Percentiles rank a stretch among this genome's conserved stretches.
These are phyloP conservation scores for Brachystomella parvula DNA, from an alignment of 1,140 invertebrate genomes.

Conservation along the genomic window DNA sequence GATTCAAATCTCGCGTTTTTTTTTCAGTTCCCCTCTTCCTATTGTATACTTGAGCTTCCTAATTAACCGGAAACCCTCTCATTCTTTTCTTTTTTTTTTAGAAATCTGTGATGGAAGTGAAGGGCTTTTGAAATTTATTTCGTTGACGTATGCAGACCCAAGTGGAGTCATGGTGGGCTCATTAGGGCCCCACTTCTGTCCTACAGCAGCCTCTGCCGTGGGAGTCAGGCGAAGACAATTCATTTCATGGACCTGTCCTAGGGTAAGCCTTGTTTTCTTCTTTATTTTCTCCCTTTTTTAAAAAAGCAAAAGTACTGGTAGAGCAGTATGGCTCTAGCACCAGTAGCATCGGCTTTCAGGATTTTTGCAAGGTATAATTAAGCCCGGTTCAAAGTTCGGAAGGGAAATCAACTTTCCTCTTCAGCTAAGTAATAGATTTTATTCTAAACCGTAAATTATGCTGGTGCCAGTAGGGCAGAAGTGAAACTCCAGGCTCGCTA, in stretches of 20 bases:
- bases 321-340: background rate
- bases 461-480: no score
- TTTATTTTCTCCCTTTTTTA: background rate
- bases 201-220: slow-evolving; percentile 33
- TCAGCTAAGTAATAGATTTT: no score
- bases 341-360: background rate
- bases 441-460: no score
- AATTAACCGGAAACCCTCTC: background rate
- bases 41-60: background rate
- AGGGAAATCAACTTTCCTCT: background rate
- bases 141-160: slow-evolving; percentile 27
- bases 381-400: background rate
- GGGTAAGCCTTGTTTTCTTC: slow-evolving; percentile 15
- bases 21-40: background rate
- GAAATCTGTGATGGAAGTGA: slow-evolving; percentile 37
- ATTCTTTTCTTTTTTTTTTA: background rate
- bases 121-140: slow-evolving; percentile 37
- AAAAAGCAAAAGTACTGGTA: background rate
- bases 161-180: slow-evolving; percentile 34
- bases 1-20: background rate
- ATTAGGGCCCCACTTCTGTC: slow-evolving; percentile 33
- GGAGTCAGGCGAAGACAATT: slow-evolving; percentile 28
- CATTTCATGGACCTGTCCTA: slow-evolving; percentile 38
- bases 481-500: no score
- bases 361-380: background rate